phyloP scores from a whole-genome alignment of 2,888 invertebrate genomes.

The Nasonia oneida region DNA sequence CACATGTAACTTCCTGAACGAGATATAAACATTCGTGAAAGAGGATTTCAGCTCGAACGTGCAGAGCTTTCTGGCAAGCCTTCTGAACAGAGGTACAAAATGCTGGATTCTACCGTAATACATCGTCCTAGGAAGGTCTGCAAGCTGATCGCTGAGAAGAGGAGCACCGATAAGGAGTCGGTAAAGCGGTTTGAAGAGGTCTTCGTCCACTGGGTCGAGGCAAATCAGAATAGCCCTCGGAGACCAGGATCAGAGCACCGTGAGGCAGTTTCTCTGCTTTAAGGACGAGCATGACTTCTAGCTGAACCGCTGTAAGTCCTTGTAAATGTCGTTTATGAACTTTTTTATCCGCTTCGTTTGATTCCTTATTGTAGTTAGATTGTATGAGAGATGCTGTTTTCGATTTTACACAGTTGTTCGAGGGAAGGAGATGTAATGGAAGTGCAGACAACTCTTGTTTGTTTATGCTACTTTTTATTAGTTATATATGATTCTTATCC shows the following conservation, averaged over 20 bases:
- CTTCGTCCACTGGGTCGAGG: slow-evolving; percentile 91
- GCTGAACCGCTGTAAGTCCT: slow-evolving; percentile 87
- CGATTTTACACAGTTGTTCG: no score
- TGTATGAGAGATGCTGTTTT: no score
- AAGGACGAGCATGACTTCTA: slow-evolving; percentile 90
- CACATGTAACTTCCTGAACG: slow-evolving; percentile 68
- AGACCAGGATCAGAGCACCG: slow-evolving; percentile 85
- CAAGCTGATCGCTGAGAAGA: slow-evolving; percentile 83
- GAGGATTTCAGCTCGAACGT: slow-evolving; percentile 89
- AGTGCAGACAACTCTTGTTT: no score
- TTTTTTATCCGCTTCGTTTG: no score
- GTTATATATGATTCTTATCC: no score
- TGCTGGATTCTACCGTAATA: slow-evolving; percentile 90
- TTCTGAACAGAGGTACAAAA: slow-evolving; percentile 91
- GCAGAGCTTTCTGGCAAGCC: slow-evolving; percentile 89
- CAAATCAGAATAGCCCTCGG: slow-evolving; percentile 91
- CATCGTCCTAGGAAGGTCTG: slow-evolving; percentile 90
- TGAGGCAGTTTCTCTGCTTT: slow-evolving; percentile 81
- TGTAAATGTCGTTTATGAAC: neutral
- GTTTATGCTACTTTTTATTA: no score
- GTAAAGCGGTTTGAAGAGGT: slow-evolving; percentile 91
- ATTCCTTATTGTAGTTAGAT: no score
- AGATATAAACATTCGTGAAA: slow-evolving; percentile 83
- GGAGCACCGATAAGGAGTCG: slow-evolving; percentile 88
- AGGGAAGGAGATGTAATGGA: no score